These are phyloP conservation scores for Drosophila macrospina DNA, from an alignment of 2,888 invertebrate genomes.

Conservation along the genomic window DNA sequence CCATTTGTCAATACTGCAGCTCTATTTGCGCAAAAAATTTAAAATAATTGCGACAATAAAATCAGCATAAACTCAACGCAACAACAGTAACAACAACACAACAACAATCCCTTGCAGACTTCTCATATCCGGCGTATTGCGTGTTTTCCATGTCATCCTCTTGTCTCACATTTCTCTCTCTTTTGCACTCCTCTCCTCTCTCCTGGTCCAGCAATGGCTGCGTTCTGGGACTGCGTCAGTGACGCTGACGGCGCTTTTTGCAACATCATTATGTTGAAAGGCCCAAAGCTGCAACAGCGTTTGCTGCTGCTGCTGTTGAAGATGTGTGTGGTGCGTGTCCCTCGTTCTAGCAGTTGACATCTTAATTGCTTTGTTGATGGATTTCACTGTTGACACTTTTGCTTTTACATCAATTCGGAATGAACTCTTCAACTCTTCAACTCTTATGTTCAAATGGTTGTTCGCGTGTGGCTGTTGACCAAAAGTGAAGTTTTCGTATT, in stretches of 20 bases:
- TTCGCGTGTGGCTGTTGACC: not conserved
- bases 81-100: constrained; percentile 12
- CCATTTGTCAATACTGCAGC: constrained; percentile 51
- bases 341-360: constrained; percentile 58
- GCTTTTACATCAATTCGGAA: constrained; percentile 63
- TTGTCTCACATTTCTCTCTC: constrained; percentile 33
- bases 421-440: constrained; percentile 45
- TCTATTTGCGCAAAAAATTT: constrained; percentile 59
- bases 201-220: constrained; percentile 15
- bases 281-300: not conserved
- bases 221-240: constrained; percentile 25
- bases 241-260: constrained; percentile 43
- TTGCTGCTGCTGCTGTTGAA: constrained; percentile 4
- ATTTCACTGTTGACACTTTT: constrained; percentile 76
- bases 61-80: constrained; percentile 59
- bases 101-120: constrained; percentile 58
- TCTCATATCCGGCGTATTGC: constrained; percentile 65
- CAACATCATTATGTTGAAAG: constrained; percentile 61
- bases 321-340: constrained; percentile 25
- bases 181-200: constrained; percentile 12
- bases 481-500: too few species aligned
- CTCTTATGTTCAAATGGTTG: constrained; percentile 7
- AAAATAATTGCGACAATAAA: constrained; percentile 75
- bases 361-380: constrained; percentile 76
- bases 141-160: constrained; percentile 46